Conservation (phyloP, 2,797 vertebrate genomes). For the Periophthalmus magnuspinnatus region DNA sequence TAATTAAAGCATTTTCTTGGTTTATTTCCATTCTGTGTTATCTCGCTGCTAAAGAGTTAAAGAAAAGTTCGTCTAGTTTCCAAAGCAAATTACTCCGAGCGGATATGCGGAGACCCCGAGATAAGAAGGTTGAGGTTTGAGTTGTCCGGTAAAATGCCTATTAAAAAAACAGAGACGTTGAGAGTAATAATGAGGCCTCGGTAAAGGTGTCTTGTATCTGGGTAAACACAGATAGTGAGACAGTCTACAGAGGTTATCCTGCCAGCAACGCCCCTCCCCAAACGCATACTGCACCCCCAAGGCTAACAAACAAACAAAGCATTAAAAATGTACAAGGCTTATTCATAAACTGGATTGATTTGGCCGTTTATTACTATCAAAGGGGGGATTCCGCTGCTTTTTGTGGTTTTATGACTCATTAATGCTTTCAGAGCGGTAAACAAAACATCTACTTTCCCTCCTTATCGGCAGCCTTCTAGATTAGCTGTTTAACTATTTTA, state of each 20-base stretch:
- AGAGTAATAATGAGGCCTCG: slow-evolving; percentile 73
- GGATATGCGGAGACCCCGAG: slow-evolving; percentile 74
- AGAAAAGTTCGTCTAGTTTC: slow-evolving; percentile 69
- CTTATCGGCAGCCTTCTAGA: slow-evolving; percentile 13
- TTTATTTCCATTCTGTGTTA: slow-evolving; percentile 64
- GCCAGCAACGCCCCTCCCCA: slow-evolving; percentile 57
- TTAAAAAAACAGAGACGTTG: slow-evolving; percentile 60
- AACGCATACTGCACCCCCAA: slow-evolving; percentile 70
- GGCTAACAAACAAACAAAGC: slow-evolving; percentile 79
- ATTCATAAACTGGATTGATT: slow-evolving; percentile 81
- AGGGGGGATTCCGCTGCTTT: slow-evolving; percentile 70
- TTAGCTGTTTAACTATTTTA: slow-evolving; percentile 20
- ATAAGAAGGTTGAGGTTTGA: slow-evolving; percentile 57
- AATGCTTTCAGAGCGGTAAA: slow-evolving; percentile 70
- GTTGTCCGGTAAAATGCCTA: slow-evolving; percentile 57
- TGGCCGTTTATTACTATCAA: slow-evolving; percentile 72
- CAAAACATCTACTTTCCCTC: slow-evolving; percentile 57
- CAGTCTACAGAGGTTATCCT: slow-evolving; percentile 73
- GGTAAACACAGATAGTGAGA: slow-evolving; percentile 77
- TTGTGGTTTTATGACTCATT: slow-evolving; percentile 74
- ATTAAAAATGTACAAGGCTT: slow-evolving; percentile 78
- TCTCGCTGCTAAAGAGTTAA: slow-evolving; percentile 74
- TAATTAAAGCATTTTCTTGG: slow-evolving; percentile 63
- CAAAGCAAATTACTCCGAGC: slow-evolving; percentile 69
- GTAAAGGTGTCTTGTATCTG: slow-evolving; percentile 71